Base-by-base conservation (phyloP, 2,797 vertebrate genomes). In the Myripristis jacobus region DNA sequence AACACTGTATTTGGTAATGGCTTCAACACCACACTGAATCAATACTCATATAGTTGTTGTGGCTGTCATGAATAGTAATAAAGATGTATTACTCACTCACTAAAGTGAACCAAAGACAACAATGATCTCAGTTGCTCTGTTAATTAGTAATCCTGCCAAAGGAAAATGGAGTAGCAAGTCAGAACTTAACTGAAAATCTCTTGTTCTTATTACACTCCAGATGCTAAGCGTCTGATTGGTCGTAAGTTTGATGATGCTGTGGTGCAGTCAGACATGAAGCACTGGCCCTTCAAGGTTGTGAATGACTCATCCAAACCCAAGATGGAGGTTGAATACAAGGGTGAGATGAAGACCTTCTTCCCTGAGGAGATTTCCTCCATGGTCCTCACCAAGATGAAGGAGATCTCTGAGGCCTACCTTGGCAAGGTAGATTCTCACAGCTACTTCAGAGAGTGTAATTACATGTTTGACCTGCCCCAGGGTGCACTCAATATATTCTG, bases 341-440 rank as follows among this genome's bases (percentile, higher is more conserved):
- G 95, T 2, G 96, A 97, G 66, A 82, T 89, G 0, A 97, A 96
- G 81, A 86, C 92, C 18, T 98, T 98, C 89, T 96, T 89, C 46
- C 87, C 96, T 0, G 96, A 97, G 82, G 96, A 98, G 79, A 92
- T 97, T 82, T 97, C 96, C 6, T 98, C 96, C 0, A 97, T 98
- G 96, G 96, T 97, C 2, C 94, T 98, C 56, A 96, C 91, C 29
- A 98, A 98, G 92, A 97, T 97, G 96, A 97, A 97, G 83, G 96
- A 97, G 87, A 96, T 96, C 44, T 95, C 96, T 2, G 96, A 97
- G 77, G 96, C 96, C 22, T 97, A 96, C 77, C 86, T 97, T 50
- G 96, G 96, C 82, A 96, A 96, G 94, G 95, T 96, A 89, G 53
- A 77, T 25, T 22, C 21, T 21, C 24, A 53, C 43, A n/a, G 25